A percentile compares a stretch with the other conserved stretches of the same genome.
These are phyloP conservation scores for Merops nubicus DNA, from an alignment of 2,113 vertebrate genomes.

Conservation along the genomic window DNA sequence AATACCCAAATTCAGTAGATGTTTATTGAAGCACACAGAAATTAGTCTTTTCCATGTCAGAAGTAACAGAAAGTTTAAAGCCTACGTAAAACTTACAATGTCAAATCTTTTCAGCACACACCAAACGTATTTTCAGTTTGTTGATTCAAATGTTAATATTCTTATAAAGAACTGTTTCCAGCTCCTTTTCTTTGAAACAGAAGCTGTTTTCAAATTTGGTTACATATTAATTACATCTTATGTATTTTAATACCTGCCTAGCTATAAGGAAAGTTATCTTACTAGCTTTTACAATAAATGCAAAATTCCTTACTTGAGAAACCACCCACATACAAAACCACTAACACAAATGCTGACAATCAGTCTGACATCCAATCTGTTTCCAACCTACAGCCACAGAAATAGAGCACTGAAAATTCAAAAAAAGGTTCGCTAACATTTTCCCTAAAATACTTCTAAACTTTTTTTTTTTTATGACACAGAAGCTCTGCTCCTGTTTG, in stretches of 20 bases:
- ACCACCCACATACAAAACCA: conserved; percentile 22
- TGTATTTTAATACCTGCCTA: neutral
- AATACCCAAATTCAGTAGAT: neutral
- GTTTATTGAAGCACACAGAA: neutral
- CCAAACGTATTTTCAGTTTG: neutral
- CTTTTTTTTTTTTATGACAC: neutral
- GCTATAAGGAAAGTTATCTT: conserved; percentile 9
- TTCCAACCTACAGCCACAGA: conserved; percentile 50
- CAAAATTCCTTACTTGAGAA: conserved; percentile 8
- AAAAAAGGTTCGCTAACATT: conserved; percentile 35
- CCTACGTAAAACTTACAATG: neutral
- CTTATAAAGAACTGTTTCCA: too few species aligned
- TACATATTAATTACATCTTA: neutral
- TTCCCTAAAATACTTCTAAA: conserved; percentile 23
- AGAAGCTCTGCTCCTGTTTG: neutral
- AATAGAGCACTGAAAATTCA: conserved; percentile 39
- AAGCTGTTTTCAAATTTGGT: neutral
- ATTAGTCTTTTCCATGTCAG: neutral
- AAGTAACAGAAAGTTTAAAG: neutral
- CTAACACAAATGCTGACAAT: conserved; percentile 53
- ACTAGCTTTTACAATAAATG: conserved; percentile 37
- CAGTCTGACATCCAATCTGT: conserved; percentile 72
- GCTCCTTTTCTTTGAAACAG: neutral
- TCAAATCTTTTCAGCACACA: neutral
- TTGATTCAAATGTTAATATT: neutral